Evolutionary conservation across 2,797 vertebrate species (phyloP).

Genomic region (Enteromius argenteus): DNA sequence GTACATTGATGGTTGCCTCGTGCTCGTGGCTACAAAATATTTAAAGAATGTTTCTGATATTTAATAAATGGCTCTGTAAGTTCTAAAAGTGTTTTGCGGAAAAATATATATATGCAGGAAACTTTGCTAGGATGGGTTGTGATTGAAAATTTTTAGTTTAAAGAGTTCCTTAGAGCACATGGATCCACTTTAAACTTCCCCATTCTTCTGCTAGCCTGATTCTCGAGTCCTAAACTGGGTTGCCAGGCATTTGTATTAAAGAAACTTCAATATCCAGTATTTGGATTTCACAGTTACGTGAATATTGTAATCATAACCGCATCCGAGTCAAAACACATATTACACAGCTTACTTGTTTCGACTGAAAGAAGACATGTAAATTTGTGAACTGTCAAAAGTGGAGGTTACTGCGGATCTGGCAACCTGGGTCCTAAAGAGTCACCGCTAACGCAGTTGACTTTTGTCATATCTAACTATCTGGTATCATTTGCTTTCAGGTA

Average conservation of each 20-base stretch:
- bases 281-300: background rate
- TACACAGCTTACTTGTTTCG: background rate
- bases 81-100: background rate
- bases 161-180: background rate
- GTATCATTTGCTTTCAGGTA: background rate
- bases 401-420: background rate
- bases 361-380: background rate
- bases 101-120: background rate
- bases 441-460: background rate
- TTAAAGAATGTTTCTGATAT: background rate
- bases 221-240: background rate
- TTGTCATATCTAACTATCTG: background rate
- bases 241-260: background rate
- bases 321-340: background rate
- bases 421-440: background rate
- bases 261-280: background rate
- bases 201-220: background rate
- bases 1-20: background rate
- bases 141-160: background rate
- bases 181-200: conserved; percentile 5
- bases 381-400: background rate
- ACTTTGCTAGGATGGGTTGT: background rate
- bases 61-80: background rate
- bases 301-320: background rate
- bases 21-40: background rate